A percentile compares a stretch with the other conserved stretches of the same genome.
Conservation (phyloP, 2,113 vertebrate genomes). For the Corythoichthys intestinalis region DNA sequence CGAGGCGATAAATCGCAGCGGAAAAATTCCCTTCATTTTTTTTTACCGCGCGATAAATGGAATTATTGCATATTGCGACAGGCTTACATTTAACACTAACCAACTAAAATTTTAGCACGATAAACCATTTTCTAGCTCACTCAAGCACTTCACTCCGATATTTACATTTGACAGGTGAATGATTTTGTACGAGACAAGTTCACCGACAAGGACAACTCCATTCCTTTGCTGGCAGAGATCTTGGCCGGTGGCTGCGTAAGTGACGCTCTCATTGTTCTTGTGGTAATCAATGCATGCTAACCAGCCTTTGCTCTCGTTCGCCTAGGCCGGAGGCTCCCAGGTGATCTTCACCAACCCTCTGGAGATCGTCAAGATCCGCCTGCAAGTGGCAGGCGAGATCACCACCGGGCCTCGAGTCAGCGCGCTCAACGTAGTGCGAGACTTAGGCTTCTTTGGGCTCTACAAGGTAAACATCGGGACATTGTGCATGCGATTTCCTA, state of each 20-base stretch:
- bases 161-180: conserved; percentile 79
- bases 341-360: conserved; percentile 98
- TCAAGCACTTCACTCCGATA: neutral
- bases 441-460: conserved; percentile 94
- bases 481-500: too few relatives aligned
- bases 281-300: conserved; percentile 32
- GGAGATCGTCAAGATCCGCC: conserved; percentile 98
- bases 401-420: conserved; percentile 93
- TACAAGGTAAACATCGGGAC: conserved; percentile 81
- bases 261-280: conserved; percentile 48
- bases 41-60: too few relatives aligned
- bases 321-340: conserved; percentile 93
- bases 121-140: too few relatives aligned
- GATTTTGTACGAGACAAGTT: conserved; percentile 98
- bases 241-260: conserved; percentile 93
- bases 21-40: too few relatives aligned
- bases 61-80: too few relatives aligned
- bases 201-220: conserved; percentile 79
- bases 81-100: too few relatives aligned
- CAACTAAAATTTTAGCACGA: too few relatives aligned
- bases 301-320: neutral
- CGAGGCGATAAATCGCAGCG: too few relatives aligned
- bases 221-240: conserved; percentile 85
- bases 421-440: conserved; percentile 84
- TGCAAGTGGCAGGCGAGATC: conserved; percentile 97